These are phyloP conservation scores for Narcine bancroftii DNA, from an alignment of 2,113 vertebrate species.

Conservation along the genomic window DNA sequence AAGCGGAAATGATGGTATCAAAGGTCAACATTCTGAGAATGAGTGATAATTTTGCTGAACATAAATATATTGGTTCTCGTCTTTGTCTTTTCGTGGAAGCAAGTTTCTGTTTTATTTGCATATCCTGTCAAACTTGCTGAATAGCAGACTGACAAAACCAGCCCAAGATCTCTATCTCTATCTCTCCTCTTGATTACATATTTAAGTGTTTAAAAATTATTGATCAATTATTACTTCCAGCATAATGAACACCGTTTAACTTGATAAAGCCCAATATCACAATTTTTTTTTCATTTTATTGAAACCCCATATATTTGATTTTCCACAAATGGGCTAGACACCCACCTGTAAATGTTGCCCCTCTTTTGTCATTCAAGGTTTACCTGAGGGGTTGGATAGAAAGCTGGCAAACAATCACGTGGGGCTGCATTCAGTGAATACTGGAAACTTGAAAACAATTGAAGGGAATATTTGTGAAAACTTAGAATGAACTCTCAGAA, in stretches of 20 bases:
- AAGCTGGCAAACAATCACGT: not conserved
- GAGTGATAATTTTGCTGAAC: not conserved
- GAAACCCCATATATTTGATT: not conserved
- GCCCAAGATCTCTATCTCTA: not conserved
- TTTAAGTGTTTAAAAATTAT: not conserved
- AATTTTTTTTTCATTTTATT: not conserved
- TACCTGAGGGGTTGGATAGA: not conserved
- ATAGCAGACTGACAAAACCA: not conserved
- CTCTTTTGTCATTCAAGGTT: not conserved
- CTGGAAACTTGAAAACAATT: too few species aligned
- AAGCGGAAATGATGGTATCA: not conserved
- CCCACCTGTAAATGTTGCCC: too few species aligned
- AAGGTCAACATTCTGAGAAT: not conserved
- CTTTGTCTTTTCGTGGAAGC: not conserved
- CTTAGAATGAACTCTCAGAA: not conserved
- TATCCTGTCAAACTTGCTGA: not conserved
- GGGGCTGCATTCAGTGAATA: too few species aligned
- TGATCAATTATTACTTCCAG: not conserved
- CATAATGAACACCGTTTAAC: not conserved
- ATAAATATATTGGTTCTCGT: not conserved
- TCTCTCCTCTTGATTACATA: not conserved
- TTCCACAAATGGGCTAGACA: not conserved
- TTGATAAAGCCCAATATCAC: not conserved
- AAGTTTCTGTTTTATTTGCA: not conserved
- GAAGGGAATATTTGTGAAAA: not conserved